phyloP scores from a whole-genome alignment of 2,113 vertebrate genomes.

The Chaetodon trifascialis region DNA sequence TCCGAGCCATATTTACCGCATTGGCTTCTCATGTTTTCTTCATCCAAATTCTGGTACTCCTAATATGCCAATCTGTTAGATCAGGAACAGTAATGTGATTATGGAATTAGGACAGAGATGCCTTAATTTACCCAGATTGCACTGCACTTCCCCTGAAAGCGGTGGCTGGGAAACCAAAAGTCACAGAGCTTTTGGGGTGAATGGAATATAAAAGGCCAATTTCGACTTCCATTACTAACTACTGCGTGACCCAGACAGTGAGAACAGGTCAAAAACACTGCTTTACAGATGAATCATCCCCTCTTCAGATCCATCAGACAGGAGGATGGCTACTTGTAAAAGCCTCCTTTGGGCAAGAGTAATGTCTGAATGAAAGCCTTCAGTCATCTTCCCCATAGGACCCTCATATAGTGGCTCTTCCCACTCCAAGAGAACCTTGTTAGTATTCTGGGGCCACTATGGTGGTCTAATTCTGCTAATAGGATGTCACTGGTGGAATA shows the following conservation, averaged over 20 bases:
- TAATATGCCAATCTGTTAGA: constrained; percentile 26
- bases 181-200: background rate
- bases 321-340: constrained; percentile 40
- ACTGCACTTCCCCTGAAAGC: background rate
- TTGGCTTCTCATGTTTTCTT: background rate
- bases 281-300: constrained; percentile 62
- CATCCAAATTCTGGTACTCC: background rate
- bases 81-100: constrained; percentile 33
- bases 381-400: constrained; percentile 43
- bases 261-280: constrained; percentile 68
- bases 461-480: constrained; percentile 69
- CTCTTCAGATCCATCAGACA: constrained; percentile 63
- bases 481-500: constrained; percentile 71
- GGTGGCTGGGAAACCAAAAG: constrained; percentile 5
- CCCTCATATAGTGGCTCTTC: background rate
- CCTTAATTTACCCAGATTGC: constrained; percentile 8
- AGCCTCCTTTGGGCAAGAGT: constrained; percentile 52
- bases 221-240: constrained; percentile 40
- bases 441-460: constrained; percentile 52
- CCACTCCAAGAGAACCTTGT: constrained; percentile 36
- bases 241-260: constrained; percentile 61
- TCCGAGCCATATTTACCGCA: background rate
- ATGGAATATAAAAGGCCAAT: constrained; percentile 34
- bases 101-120: constrained; percentile 29
- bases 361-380: constrained; percentile 42